Evolutionary conservation across 2,113 vertebrate species (phyloP).

Genomic region (Excalfactoria chinensis): DNA sequence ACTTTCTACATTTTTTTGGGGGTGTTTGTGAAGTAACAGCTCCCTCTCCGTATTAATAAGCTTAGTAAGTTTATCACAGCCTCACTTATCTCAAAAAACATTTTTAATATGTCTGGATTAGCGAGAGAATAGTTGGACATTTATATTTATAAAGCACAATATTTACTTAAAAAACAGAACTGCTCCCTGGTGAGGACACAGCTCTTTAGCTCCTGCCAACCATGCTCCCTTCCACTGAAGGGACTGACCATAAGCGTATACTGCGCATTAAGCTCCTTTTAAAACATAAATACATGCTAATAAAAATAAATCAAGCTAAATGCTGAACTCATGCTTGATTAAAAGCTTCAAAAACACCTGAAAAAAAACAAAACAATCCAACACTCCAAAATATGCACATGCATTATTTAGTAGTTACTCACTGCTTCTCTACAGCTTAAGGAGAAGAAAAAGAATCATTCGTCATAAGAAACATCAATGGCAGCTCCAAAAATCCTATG

Average conservation of each 20-base stretch:
- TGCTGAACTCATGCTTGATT: not conserved
- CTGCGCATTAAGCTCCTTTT: not conserved
- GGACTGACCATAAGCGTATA: not conserved
- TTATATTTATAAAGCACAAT: not conserved
- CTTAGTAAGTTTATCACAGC: not conserved
- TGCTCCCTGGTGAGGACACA: not conserved
- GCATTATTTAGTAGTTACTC: constrained; percentile 38
- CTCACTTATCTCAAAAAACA: not conserved
- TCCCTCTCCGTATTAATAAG: not conserved
- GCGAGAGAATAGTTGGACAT: not conserved
- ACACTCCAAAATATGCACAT: not conserved
- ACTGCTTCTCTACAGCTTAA: not conserved
- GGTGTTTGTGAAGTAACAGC: not conserved
- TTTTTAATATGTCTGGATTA: not conserved
- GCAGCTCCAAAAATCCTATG: not conserved
- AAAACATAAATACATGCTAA: not conserved
- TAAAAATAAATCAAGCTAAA: not conserved
- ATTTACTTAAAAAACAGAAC: not conserved
- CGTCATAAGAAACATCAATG: not conserved
- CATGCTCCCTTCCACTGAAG: accelerated
- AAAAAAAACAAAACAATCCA: not conserved
- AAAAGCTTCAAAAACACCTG: constrained; percentile 2
- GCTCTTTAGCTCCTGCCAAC: not conserved
- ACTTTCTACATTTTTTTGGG: not conserved
- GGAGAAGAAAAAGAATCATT: not conserved